Conservation (phyloP, 92 coral and sea anemone genomes). For the Siderastrea radians region DNA sequence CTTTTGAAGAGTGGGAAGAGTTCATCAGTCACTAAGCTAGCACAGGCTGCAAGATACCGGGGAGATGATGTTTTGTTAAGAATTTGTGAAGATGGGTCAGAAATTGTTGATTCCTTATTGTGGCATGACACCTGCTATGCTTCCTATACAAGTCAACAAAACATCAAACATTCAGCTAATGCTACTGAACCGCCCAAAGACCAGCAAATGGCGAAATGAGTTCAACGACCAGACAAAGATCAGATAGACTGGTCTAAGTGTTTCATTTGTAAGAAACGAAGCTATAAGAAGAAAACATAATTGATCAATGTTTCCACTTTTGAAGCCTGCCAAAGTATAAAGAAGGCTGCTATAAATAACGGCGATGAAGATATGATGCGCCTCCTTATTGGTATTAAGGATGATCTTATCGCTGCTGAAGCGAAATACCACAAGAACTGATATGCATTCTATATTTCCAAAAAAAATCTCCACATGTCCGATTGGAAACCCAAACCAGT, state of each 20-base stretch:
- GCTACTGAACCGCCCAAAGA: constrained; percentile 23
- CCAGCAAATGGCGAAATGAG: constrained; percentile 4
- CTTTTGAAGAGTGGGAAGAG: constrained; percentile 10
- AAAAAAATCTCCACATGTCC: constrained; percentile 28
- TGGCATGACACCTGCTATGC: constrained; percentile 57
- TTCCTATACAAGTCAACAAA: constrained; percentile 62
- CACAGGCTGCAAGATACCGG: constrained; percentile 9
- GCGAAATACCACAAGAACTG: background rate
- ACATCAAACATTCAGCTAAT: constrained; percentile 24
- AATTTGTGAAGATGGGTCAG: constrained; percentile 44
- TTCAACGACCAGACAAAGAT: background rate
- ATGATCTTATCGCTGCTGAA: constrained; percentile 62
- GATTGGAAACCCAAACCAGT: constrained; percentile 35
- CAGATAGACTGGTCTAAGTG: constrained; percentile 36
- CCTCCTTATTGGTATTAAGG: constrained; percentile 40
- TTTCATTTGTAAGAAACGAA: constrained; percentile 11
- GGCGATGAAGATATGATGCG: constrained; percentile 52
- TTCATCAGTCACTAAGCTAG: background rate
- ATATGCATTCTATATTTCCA: constrained; percentile 6
- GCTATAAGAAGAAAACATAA: constrained; percentile 39
- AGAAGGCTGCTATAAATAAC: constrained; percentile 44
- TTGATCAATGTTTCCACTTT: constrained; percentile 56
- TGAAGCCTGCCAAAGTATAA: constrained; percentile 44
- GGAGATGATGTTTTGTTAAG: constrained; percentile 44
- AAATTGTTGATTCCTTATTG: constrained; percentile 3